These are phyloP conservation scores for Saturnia pavonia DNA, from an alignment of 2,888 invertebrate genomes.

Conservation along the genomic window DNA sequence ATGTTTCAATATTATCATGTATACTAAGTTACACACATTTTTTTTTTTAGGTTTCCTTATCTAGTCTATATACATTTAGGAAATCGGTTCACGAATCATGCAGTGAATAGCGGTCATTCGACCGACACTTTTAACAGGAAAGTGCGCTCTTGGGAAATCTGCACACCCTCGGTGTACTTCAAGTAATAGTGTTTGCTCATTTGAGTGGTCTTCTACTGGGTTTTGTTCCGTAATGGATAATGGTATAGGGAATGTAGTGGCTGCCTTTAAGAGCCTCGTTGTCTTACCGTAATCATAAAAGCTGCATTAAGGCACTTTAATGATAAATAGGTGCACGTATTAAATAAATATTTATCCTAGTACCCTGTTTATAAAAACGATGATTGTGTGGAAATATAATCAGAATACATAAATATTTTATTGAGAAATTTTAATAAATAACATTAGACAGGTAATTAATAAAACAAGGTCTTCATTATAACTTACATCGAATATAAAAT, in stretches of 20 bases:
- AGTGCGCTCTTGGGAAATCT: constrained; percentile 76
- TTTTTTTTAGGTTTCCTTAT: constrained; percentile 23
- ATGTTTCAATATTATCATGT: too few relatives aligned
- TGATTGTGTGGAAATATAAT: not conserved
- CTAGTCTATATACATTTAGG: constrained; percentile 35
- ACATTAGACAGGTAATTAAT: not conserved
- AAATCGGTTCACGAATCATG: constrained; percentile 45
- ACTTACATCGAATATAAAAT: not conserved
- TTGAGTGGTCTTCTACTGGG: constrained; percentile 70
- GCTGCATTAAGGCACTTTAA: constrained; percentile 23
- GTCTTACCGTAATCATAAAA: constrained; percentile 29
- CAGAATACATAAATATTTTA: not conserved
- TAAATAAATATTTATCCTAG: too few relatives aligned
- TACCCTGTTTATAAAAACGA: too few relatives aligned
- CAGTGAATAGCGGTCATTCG: constrained; percentile 64
- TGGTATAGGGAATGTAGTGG: constrained; percentile 46
- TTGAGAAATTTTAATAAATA: not conserved
- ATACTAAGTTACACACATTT: not conserved
- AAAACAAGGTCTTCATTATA: not conserved
- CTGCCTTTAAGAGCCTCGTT: constrained; percentile 40
- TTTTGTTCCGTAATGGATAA: constrained; percentile 60
- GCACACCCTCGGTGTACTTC: constrained; percentile 59
- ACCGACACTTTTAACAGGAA: constrained; percentile 72
- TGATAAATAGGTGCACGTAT: not conserved
- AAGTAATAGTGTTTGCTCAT: constrained; percentile 80